A percentile compares a stretch with the other conserved stretches of the same genome.
Conservation (phyloP, 2,113 vertebrate genomes). For the Tringa solitaria region DNA sequence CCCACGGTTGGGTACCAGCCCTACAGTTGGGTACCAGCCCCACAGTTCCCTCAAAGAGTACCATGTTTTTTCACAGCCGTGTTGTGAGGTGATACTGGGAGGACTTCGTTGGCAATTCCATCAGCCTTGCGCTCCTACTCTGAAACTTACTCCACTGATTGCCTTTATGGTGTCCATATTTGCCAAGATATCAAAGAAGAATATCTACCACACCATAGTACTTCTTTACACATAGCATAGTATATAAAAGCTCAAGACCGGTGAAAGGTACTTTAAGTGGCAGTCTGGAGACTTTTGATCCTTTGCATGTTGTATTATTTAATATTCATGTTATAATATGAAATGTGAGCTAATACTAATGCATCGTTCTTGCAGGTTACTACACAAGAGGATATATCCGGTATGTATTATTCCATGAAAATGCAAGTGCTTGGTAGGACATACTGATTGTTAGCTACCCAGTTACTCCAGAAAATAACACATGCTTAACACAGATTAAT, state of each 20-base stretch:
- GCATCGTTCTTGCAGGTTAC: not conserved
- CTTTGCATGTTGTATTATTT: not conserved
- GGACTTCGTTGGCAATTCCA: not conserved
- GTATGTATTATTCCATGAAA: slow-evolving; percentile 10
- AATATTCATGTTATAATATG: not conserved
- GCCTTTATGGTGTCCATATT: not conserved
- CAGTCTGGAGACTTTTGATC: not conserved
- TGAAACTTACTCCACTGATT: not conserved
- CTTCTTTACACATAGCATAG: not conserved
- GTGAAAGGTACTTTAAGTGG: not conserved
- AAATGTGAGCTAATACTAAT: not conserved
- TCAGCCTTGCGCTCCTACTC: not conserved
- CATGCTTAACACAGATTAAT: not conserved
- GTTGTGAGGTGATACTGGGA: not conserved
- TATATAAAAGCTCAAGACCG: not conserved
- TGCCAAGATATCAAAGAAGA: not conserved
- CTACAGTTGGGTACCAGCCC: not conserved
- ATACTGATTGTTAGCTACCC: not conserved
- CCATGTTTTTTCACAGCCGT: not conserved
- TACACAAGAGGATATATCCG: not conserved
- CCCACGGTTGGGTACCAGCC: not conserved
- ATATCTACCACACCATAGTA: not conserved
- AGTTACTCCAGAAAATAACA: not conserved
- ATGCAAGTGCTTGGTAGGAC: not conserved
- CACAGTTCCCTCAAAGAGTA: not conserved